These are phyloP conservation scores for Phaedon cochleariae DNA, from an alignment of 2,888 invertebrate species.

Conservation along the genomic window DNA sequence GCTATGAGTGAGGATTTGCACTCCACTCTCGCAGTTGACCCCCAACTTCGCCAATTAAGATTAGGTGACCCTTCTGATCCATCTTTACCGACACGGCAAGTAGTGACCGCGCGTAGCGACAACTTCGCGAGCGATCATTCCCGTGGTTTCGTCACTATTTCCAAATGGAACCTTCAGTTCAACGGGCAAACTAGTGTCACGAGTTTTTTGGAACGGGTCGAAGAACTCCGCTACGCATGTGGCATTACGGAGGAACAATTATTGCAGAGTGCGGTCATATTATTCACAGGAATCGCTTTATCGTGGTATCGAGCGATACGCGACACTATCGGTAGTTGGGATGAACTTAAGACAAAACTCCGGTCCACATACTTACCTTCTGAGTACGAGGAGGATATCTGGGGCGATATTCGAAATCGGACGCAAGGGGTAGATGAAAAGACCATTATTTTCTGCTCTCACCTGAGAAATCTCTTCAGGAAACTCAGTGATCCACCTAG, in stretches of 20 bases:
- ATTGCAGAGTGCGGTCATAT: constrained; percentile 32
- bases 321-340: constrained; percentile 19
- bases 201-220: constrained; percentile 30
- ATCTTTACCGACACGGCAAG: too few species aligned
- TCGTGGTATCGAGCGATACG: constrained; percentile 38
- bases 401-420: constrained; percentile 14
- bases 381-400: constrained; percentile 31
- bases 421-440: neutral
- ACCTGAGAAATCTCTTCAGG: neutral
- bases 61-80: too few species aligned
- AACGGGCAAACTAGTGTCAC: neutral
- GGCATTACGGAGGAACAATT: constrained; percentile 30
- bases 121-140: neutral
- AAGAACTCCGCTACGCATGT: constrained; percentile 37
- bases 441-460: neutral
- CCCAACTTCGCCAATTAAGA: too few species aligned
- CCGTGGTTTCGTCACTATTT: neutral
- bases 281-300: constrained; percentile 35
- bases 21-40: too few species aligned
- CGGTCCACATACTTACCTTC: constrained; percentile 24
- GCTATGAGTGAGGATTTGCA: too few species aligned
- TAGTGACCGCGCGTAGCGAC: too few species aligned
- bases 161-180: constrained; percentile 12
- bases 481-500: neutral
- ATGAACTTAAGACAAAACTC: constrained; percentile 14